Evolutionary conservation across 2,888 invertebrate species (phyloP).

Genomic region (Charanyca ferruginea): DNA sequence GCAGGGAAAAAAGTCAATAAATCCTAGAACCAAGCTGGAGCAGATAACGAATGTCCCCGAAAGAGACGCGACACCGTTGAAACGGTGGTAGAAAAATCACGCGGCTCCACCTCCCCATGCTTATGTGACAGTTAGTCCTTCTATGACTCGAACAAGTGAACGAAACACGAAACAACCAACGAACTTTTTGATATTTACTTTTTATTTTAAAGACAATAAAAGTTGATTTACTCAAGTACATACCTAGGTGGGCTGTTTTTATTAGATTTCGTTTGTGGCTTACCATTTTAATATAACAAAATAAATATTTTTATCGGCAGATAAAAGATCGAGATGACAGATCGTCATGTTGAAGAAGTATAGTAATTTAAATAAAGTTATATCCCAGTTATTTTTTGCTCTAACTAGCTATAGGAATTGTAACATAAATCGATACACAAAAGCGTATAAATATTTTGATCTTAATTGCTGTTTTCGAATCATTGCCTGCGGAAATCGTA

Average conservation of each 20-base stretch:
- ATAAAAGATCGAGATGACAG: neutral
- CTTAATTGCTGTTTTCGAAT: constrained; percentile 68
- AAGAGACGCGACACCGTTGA: constrained; percentile 64
- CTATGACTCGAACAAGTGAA: constrained; percentile 70
- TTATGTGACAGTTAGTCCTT: constrained; percentile 81
- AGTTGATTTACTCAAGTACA: constrained; percentile 42
- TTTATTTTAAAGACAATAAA: constrained; percentile 68
- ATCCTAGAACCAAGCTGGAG: constrained; percentile 83
- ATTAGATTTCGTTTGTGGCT: constrained; percentile 65
- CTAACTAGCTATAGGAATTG: neutral
- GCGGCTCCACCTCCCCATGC: constrained; percentile 60
- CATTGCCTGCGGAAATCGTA: constrained; percentile 71
- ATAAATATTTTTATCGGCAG: neutral
- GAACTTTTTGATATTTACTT: constrained; percentile 63
- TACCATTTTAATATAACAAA: constrained; percentile 8
- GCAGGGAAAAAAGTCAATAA: constrained; percentile 89
- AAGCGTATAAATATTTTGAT: constrained; percentile 47
- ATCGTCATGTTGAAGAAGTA: neutral
- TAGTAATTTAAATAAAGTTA: neutral
- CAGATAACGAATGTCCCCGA: constrained; percentile 85
- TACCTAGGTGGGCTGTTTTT: constrained; percentile 62
- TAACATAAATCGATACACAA: constrained; percentile 15
- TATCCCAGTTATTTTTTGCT: neutral
- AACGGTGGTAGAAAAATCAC: constrained; percentile 63
- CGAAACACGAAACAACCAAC: constrained; percentile 70